Base-by-base conservation (phyloP, 1,140 invertebrate genomes). In the Goniozus legneri region DNA sequence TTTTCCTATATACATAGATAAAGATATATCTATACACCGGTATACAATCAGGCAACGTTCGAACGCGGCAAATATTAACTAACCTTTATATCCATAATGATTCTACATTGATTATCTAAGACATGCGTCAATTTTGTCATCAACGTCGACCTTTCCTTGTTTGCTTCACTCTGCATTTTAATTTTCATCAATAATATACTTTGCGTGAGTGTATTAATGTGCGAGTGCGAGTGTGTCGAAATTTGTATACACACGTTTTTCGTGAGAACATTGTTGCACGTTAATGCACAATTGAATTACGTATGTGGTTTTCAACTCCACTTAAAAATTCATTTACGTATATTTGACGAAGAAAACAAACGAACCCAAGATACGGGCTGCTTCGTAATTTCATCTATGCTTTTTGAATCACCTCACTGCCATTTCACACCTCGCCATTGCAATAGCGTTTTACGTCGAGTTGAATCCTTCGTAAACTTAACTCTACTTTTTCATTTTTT, bases 21-120 rank as follows among this genome's bases (percentile, higher is more conserved):
- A 1, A 35, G 3, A 33, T n/a, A 30, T 20, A 27, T 6, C 10
- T 27, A 33, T 55, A 54, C 54, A 58, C 54, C 42, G 55, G 55
- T 65, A 55, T 56, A 56, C 31, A 56, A 24, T 41, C 51, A 47
- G 53, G 58, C 50, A 52, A 44, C 43, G 56, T 50, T 39, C 47
- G 52, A 46, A 41, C 54, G 54, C 47, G 48, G 56, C 53, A 56
- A 60, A 50, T 50, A 59, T 45, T 38, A 34, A 52, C 51, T 61
- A 58, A 61, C 50, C 54, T 49, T n/a, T 68, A 62, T 47, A 55
- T 54, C 50, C 50, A 51, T 56, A 46, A 58, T 59, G 63, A 64
- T 56, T 58, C 55, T 68, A 66, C 55, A 56, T 60, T 60, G 58
- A 62, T 68, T 66, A 66, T 64, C 59, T 67, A 37, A 34, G 65